These are phyloP conservation scores for Lontra canadensis DNA, from an alignment of 2,113 vertebrate genomes.

Conservation along the genomic window DNA sequence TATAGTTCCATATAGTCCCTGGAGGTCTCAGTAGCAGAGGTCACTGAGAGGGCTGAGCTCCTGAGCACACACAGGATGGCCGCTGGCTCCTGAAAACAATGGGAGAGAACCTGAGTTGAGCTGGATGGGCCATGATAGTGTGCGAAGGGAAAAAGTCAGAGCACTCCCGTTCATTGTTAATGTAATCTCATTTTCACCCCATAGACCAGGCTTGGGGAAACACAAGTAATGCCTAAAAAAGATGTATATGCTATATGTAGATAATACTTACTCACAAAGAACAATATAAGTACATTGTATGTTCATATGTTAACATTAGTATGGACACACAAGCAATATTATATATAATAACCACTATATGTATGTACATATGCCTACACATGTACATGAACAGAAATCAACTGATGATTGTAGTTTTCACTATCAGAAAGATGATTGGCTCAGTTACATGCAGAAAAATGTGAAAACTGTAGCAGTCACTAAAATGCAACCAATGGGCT, in stretches of 20 bases:
- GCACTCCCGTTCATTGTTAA: not conserved
- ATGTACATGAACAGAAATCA: not conserved
- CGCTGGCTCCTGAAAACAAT: not conserved
- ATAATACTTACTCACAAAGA: not conserved
- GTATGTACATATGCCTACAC: not conserved
- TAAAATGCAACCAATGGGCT: not conserved
- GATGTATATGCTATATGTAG: not conserved
- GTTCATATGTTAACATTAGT: not conserved
- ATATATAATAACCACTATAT: not conserved
- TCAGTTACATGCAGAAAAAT: not conserved
- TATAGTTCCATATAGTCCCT: not conserved
- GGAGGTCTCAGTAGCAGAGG: not conserved
- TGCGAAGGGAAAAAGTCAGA: slow-evolving; percentile 2
- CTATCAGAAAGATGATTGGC: not conserved
- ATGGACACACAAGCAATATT: not conserved
- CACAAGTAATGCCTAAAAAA: not conserved
- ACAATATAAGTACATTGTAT: not conserved
- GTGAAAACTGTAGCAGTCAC: not conserved
- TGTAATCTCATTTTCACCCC: not conserved
- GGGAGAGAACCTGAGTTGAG: not conserved
- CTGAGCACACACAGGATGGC: not conserved
- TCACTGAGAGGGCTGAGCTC: not conserved
- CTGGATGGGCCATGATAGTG: not conserved
- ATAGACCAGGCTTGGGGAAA: not conserved
- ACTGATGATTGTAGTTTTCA: not conserved